phyloP scores from a whole-genome alignment of 1,140 invertebrate species.

The Macrosteles quadrilineatus region DNA sequence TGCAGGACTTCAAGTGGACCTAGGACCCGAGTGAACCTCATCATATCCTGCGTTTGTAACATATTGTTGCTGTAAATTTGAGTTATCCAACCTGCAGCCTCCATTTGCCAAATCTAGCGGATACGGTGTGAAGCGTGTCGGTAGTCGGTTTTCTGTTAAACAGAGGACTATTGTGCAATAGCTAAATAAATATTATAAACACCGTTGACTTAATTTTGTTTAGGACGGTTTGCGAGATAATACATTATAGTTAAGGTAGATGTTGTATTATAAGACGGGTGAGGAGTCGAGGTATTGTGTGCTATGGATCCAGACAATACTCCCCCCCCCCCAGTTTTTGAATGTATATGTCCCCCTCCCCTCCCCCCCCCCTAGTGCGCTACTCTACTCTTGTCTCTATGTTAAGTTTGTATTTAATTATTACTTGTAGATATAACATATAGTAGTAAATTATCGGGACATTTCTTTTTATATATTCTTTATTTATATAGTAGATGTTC shows the following conservation, averaged over 20 bases:
- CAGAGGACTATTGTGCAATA: constrained; percentile 26
- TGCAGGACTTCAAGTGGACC: constrained; percentile 20
- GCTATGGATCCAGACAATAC: constrained; percentile 20
- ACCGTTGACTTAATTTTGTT: constrained; percentile 24
- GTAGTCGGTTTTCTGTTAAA: constrained; percentile 24
- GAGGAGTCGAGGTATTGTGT: neutral
- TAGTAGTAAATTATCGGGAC: constrained; percentile 8
- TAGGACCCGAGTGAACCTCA: neutral
- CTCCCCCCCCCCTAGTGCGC: neutral
- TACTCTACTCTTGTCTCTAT: neutral
- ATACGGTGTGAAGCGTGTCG: neutral
- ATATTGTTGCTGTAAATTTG: constrained; percentile 21
- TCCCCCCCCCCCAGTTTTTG: neutral
- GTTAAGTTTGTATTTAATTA: neutral
- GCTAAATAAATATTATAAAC: constrained; percentile 20
- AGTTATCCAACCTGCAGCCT: neutral
- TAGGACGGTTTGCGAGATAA: neutral
- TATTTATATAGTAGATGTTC: constrained; percentile 19
- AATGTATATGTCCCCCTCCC: neutral
- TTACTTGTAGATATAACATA: constrained; percentile 2
- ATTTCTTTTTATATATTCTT: constrained; percentile 13
- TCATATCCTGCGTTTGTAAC: constrained; percentile 1
- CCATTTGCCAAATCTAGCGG: constrained; percentile 20
- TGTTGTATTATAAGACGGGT: neutral
- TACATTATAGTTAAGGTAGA: neutral